These are phyloP conservation scores for Chrysotoxum bicinctum DNA, from an alignment of 2,888 invertebrate genomes.

Conservation along the genomic window DNA sequence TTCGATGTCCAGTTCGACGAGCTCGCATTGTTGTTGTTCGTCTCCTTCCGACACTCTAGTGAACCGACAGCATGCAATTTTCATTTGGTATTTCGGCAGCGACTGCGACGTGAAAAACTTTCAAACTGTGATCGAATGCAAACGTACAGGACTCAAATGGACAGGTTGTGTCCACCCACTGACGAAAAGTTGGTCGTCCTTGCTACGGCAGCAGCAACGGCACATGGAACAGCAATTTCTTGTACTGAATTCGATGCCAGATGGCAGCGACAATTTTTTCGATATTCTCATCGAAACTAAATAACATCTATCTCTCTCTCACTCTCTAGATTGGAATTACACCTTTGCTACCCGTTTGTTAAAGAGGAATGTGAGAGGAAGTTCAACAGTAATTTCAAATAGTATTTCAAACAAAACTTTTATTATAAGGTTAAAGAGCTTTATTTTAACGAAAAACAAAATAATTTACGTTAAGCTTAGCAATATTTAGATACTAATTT, in stretches of 20 bases:
- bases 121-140: constrained; percentile 78
- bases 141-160: constrained; percentile 77
- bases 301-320: constrained; percentile 67
- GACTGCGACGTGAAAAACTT: constrained; percentile 75
- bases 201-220: constrained; percentile 58
- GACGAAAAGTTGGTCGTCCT: constrained; percentile 77
- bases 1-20: constrained; percentile 60
- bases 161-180: constrained; percentile 78
- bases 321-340: constrained; percentile 6
- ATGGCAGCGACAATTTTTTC: constrained; percentile 75
- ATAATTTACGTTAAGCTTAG: not conserved
- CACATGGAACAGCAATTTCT: constrained; percentile 56
- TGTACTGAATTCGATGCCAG: constrained; percentile 50
- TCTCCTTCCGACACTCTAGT: constrained; percentile 41
- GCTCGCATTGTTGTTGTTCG: constrained; percentile 48
- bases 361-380: not conserved
- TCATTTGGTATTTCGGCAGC: constrained; percentile 78
- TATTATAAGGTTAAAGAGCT: not conserved
- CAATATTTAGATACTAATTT: not conserved
- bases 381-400: not conserved
- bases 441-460: not conserved
- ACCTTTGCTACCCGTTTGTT: constrained; percentile 1
- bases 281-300: constrained; percentile 77
- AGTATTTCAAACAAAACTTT: not conserved
- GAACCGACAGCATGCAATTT: constrained; percentile 76